phyloP scores from a whole-genome alignment of 1,140 invertebrate genomes.

The Papilio aristodemus region DNA sequence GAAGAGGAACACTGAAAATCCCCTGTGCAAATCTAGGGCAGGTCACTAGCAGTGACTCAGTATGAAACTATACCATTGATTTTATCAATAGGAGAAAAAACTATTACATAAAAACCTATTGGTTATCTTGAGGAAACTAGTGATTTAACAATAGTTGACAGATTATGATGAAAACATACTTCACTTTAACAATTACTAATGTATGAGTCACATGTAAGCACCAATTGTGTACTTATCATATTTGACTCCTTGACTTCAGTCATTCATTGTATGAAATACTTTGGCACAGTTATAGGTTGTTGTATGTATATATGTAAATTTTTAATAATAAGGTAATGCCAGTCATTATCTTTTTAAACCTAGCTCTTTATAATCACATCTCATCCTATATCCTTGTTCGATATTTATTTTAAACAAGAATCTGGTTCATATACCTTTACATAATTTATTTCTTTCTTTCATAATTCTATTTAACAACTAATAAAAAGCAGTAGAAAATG shows the following conservation, averaged over 20 bases:
- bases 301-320: neutral
- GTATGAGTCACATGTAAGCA: conserved; percentile 8
- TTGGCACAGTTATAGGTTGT: neutral
- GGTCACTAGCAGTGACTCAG: too few relatives aligned
- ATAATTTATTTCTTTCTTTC: too few relatives aligned
- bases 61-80: too few relatives aligned
- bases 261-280: neutral
- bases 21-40: too few relatives aligned
- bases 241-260: neutral
- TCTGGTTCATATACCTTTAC: too few relatives aligned
- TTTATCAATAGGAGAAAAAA: too few relatives aligned
- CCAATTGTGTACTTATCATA: conserved; percentile 4
- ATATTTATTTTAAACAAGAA: too few relatives aligned
- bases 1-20: too few relatives aligned
- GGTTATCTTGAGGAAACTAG: neutral
- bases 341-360: neutral
- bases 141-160: neutral
- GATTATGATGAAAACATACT: neutral
- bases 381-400: neutral
- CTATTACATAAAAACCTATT: neutral
- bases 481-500: too few relatives aligned
- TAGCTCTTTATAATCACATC: neutral
- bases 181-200: neutral
- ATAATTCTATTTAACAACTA: too few relatives aligned
- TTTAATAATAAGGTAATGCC: too few relatives aligned